Base-by-base conservation (phyloP, 2,888 invertebrate genomes). In the Zhuqinia jingwanae region DNA sequence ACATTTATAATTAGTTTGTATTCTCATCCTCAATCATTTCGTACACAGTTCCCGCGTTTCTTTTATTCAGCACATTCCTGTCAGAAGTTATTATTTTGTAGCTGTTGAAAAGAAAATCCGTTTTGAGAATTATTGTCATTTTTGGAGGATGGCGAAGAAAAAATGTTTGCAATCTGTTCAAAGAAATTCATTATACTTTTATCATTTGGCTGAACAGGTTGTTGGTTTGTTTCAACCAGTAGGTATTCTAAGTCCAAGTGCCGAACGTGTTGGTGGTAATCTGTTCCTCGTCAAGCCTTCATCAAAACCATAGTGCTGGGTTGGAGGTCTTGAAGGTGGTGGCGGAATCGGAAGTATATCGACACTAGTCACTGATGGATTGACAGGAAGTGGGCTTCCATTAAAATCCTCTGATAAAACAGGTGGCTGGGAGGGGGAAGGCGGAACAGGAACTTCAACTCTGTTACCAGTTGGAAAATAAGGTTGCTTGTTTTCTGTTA, bases 101-200 rank as follows among this genome's bases (percentile, higher is more conserved):
- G 36, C 36, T 45, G 13, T n/a, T 70, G 70, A n/a, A 47, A 70
- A n/a, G 70, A 70, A 45, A 70, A 8, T 22, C 70, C 70, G 22
- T 70, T 42, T 42, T 42, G 25, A 10, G 11, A 3, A 8, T 13
- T 17, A 11, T 30, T 17, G 25, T 50, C 25, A n/a, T 17, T n/a
- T 17, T 30, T 17, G 17, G 60, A 15, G 36, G 78, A 78, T 45
- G 78, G 47, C 20, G 63, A 45, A 80, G 63, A 45, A 80, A 75
- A 53, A 17, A 81, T 73, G 20, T 60, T 73, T 10, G 81, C 81
- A 42, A 81, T 68, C 17, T 73, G 73, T 17, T 81, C 53, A 27
- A 81, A 81, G 20, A 81, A 60, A 17, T 58, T 73, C 53, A 22
- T 75, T 10, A 75, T 75, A 11, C 53, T 27, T 10, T 75, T 50